These are phyloP conservation scores for Indicator indicator DNA, from an alignment of 2,113 vertebrate genomes.

Conservation along the genomic window DNA sequence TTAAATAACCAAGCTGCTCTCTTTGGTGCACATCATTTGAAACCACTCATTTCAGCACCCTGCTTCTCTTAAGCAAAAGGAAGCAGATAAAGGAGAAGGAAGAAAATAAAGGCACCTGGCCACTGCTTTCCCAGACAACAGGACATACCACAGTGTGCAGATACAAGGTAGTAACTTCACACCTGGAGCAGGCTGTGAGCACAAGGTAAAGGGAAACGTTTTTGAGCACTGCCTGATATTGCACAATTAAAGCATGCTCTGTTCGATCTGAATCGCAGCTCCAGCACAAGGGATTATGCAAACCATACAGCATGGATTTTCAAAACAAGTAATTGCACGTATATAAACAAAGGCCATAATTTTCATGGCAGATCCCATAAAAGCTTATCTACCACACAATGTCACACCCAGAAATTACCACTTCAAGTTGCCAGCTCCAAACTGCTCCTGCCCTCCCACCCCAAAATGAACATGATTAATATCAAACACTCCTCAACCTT, in stretches of 20 bases:
- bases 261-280: constrained; percentile 47
- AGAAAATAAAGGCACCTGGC: neutral
- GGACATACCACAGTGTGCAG: neutral
- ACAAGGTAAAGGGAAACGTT: neutral
- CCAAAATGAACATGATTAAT: neutral
- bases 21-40: accelerated
- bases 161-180: neutral
- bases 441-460: neutral
- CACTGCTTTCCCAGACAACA: neutral
- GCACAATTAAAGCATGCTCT: constrained; percentile 46
- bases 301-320: constrained; percentile 17
- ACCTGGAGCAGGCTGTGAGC: neutral
- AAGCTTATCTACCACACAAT: constrained; percentile 37
- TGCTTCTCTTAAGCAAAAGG: neutral
- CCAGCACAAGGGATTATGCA: constrained; percentile 6
- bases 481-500: neutral
- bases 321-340: constrained; percentile 62
- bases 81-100: neutral
- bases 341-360: constrained; percentile 60
- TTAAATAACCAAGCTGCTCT: constrained; percentile 26
- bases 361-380: constrained; percentile 43
- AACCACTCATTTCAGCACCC: neutral
- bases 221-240: neutral
- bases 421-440: neutral
- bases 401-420: constrained; percentile 53